phyloP scores from a whole-genome alignment of 2,888 invertebrate species.

The Sinhomidia bicolor region DNA sequence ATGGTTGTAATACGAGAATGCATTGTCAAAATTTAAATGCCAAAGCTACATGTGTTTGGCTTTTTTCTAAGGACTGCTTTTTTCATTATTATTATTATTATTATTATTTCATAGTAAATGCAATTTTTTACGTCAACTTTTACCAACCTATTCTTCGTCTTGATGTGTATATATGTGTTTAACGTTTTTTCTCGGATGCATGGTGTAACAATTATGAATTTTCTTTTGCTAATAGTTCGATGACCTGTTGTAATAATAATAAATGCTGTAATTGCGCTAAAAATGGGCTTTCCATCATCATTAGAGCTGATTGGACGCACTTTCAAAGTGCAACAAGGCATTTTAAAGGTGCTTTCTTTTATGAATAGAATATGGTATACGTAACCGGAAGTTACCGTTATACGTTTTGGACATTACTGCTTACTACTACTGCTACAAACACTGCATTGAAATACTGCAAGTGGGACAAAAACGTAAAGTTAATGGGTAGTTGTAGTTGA shows the following conservation, averaged over 20 bases:
- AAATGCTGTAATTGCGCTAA: background rate
- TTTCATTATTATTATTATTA: background rate
- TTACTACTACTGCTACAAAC: too few species aligned
- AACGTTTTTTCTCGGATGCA: too few species aligned
- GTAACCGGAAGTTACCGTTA: background rate
- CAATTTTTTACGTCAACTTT: background rate
- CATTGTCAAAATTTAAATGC: background rate
- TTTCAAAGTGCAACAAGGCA: background rate
- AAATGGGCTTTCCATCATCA: background rate
- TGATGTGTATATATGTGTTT: background rate
- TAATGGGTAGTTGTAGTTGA: too few species aligned
- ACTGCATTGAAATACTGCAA: too few species aligned
- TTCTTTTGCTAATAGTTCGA: constrained; percentile 66
- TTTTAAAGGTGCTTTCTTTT: background rate
- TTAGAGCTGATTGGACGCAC: background rate
- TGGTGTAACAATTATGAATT: constrained; percentile 49
- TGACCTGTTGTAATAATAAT: constrained; percentile 57
- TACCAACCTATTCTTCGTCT: background rate
- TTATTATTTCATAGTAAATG: background rate
- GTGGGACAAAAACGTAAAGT: too few species aligned
- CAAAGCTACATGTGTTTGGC: background rate
- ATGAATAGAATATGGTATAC: background rate
- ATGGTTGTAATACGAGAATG: constrained; percentile 17
- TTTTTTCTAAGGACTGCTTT: constrained; percentile 26
- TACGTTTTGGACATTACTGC: background rate